phyloP scores from a whole-genome alignment of 2,797 vertebrate species.

The Falco berigora region DNA sequence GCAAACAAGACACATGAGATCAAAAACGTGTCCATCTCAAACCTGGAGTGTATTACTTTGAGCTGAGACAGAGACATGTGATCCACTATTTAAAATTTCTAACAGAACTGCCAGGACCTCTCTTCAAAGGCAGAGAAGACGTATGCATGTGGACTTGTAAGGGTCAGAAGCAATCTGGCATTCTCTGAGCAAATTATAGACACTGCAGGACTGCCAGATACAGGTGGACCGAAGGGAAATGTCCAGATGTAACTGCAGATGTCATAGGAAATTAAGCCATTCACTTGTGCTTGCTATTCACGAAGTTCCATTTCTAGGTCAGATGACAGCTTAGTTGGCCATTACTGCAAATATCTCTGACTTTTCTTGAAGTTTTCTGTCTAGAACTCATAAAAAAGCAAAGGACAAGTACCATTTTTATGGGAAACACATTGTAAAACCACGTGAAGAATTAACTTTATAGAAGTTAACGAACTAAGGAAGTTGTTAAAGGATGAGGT shows the following conservation, averaged over 20 bases:
- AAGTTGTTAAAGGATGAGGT: background rate
- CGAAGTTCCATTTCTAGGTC: slow-evolving; percentile 29
- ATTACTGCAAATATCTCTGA: background rate
- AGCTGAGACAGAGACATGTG: background rate
- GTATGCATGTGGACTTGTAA: background rate
- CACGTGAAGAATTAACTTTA: background rate
- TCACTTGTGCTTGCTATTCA: background rate
- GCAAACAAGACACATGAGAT: background rate
- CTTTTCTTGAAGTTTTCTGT: slow-evolving; percentile 4
- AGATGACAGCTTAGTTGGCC: background rate
- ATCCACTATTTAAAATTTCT: background rate
- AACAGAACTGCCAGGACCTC: background rate
- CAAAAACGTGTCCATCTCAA: background rate
- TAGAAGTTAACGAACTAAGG: background rate
- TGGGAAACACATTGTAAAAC: background rate
- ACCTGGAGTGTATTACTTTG: background rate
- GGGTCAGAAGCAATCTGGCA: background rate
- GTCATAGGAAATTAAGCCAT: background rate
- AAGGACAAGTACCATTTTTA: background rate
- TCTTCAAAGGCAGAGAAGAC: background rate
- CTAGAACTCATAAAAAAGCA: background rate
- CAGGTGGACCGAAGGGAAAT: background rate
- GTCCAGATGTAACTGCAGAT: slow-evolving; percentile 38
- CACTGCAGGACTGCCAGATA: background rate
- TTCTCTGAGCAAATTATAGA: background rate